Base-by-base conservation (phyloP, 2,113 vertebrate species). In the Symphodus melops region DNA sequence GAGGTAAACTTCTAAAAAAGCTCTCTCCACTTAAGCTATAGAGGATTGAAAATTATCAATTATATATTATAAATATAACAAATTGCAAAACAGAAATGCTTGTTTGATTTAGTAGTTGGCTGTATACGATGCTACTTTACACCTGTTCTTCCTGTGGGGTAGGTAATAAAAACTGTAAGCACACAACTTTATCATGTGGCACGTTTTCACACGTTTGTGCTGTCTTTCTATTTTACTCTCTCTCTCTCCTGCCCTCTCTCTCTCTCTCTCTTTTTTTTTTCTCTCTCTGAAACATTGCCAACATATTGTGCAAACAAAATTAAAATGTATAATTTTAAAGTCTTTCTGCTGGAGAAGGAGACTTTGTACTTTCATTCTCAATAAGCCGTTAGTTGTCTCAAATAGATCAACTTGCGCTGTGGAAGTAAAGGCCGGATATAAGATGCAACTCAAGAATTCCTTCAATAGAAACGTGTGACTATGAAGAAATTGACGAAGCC, bases 371-470 rank as follows among this genome's bases (percentile, higher is more conserved):
- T 3, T 33, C 51, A 77, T 62, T 76, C n/a, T 75, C 48, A 20
- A 48, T 70, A 61, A 54, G n/a, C 72, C 81, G 82, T 87, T 87
- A 88, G 71, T 36, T 60, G 85, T 48, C 71, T 79, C 68, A 91
- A 90, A 91, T 78, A 89, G 59, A 82, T 23, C 53, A 67, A 68
- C 37, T 78, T 82, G 71, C 5, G 1, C 39, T 56, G 41, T 1
- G 10, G 44, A 61, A 41, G 33, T 51, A 25, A 23, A 33, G 48
- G 16, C 41, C 23, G 25, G 41, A 68, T 25, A 52, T 9, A 41
- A 25, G 3, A 14, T 10, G 42, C 17, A 39, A 46, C 2, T 7
- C 14, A 28, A 10, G 23, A 8, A 20, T 3, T 8, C 9, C 3
- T 9, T 58, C 8, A 33, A 13, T 3, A 58, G 46, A 42, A 48